Conservation (phyloP, 2,113 vertebrate genomes). For the Lepidothrix coronata region DNA sequence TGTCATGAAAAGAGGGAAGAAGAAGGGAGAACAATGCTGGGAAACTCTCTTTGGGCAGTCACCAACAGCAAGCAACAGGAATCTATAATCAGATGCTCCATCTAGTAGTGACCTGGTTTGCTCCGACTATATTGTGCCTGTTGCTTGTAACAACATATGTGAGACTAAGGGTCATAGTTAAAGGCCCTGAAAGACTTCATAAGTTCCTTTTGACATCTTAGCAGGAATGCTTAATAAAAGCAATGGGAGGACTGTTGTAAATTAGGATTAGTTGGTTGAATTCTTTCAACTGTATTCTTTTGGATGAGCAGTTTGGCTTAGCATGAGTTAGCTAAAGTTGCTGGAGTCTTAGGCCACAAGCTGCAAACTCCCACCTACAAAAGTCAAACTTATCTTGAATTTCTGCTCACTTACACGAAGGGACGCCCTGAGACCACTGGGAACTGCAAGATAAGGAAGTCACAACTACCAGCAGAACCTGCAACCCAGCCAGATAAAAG, state of each 20-base stretch:
- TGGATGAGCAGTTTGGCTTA: not conserved
- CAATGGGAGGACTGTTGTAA: not conserved
- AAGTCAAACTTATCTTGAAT: not conserved
- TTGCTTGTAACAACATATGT: not conserved
- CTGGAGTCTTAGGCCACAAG: not conserved
- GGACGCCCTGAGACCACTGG: not conserved
- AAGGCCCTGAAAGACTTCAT: not conserved
- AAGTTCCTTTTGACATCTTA: not conserved
- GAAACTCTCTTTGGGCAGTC: not conserved
- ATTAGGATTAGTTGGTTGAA: not conserved
- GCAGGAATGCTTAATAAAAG: not conserved
- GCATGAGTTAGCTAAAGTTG: not conserved
- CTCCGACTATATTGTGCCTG: not conserved
- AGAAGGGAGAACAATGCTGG: not conserved
- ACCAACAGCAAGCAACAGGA: not conserved
- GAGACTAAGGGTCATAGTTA: not conserved
- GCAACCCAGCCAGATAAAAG: not conserved
- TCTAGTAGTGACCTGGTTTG: not conserved
- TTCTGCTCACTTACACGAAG: not conserved
- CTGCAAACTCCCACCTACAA: not conserved
- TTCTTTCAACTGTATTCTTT: not conserved
- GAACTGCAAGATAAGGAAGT: not conserved
- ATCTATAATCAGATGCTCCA: not conserved
- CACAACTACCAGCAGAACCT: not conserved
- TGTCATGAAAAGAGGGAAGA: not conserved